phyloP scores from a whole-genome alignment of 1,140 invertebrate species.

The Drosophila subobscura region DNA sequence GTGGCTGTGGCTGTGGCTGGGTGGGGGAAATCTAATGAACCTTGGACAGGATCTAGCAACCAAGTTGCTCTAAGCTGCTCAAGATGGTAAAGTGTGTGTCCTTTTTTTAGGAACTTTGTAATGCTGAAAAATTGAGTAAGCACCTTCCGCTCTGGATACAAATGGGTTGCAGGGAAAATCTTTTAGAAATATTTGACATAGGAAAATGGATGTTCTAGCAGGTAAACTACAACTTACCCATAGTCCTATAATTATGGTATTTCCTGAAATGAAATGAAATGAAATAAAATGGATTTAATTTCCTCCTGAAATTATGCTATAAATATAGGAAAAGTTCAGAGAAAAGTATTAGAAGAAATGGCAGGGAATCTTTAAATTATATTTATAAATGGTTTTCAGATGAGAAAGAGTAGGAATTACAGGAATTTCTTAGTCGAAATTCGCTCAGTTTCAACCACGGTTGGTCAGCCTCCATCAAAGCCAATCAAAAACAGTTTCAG shows the following conservation, averaged over 20 bases:
- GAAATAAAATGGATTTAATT: neutral
- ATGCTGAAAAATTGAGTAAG: neutral
- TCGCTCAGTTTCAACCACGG: conserved; percentile 13
- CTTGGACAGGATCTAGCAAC: neutral
- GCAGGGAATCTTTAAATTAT: too few relatives aligned
- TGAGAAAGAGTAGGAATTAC: too few relatives aligned
- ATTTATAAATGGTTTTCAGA: too few relatives aligned
- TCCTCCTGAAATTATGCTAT: conserved; percentile 4
- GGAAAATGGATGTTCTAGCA: too few relatives aligned
- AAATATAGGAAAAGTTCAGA: neutral
- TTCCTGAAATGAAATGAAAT: too few relatives aligned
- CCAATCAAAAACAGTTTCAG: conserved; percentile 37
- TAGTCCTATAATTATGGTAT: too few relatives aligned
- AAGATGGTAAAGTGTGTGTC: conserved; percentile 4
- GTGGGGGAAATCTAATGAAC: conserved; percentile 56
- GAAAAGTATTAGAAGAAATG: too few relatives aligned
- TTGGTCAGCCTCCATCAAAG: conserved; percentile 13
- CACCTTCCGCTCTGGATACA: too few relatives aligned
- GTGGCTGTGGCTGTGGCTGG: conserved; percentile 15
- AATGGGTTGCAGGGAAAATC: too few relatives aligned
- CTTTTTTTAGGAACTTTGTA: conserved; percentile 5
- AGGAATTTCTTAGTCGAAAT: too few relatives aligned
- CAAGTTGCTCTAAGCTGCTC: conserved; percentile 17
- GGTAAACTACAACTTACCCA: too few relatives aligned
- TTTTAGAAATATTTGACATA: neutral